Evolutionary conservation across 53 echinoderm and acorn worm genomes (phyloP).

Genomic region (Astropecten irregularis): DNA sequence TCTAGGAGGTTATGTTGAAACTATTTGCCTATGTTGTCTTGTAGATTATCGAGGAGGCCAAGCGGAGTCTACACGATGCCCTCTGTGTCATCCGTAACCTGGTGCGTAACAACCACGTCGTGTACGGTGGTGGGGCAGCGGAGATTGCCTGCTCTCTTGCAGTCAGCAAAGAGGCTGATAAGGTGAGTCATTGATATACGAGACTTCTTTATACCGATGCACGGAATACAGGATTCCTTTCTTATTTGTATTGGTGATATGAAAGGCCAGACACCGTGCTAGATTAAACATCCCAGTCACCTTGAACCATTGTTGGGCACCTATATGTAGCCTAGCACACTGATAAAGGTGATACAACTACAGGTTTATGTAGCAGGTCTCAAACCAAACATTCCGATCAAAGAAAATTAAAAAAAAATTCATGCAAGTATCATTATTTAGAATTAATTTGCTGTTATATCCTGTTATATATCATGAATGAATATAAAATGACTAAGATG

Average conservation of each 20-base stretch:
- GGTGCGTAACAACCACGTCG: conserved; percentile 81
- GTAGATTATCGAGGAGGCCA: conserved; percentile 96
- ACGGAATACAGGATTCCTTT: conserved; percentile 91
- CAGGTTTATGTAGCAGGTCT: too few species aligned
- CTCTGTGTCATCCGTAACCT: conserved; percentile 97
- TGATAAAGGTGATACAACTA: conserved; percentile 79
- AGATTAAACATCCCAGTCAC: conserved; percentile 71
- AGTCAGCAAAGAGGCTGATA: conserved; percentile 95
- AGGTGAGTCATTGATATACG: conserved; percentile 76
- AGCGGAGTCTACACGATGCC: conserved; percentile 96
- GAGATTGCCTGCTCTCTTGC: conserved; percentile 95
- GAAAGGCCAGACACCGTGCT: conserved; percentile 74
- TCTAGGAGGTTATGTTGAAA: too few species aligned
- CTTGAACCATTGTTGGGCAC: conserved; percentile 83
- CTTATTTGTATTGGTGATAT: conserved; percentile 17
- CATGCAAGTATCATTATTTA: too few species aligned
- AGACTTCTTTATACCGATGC: too few species aligned
- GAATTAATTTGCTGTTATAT: too few species aligned
- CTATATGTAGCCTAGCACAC: conserved; percentile 70
- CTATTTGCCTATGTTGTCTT: too few species aligned
- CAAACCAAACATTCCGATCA: too few species aligned
- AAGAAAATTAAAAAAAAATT: too few species aligned
- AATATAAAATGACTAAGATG: too few species aligned
- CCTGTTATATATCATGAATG: too few species aligned
- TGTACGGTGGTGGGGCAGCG: conserved; percentile 94